phyloP scores from a whole-genome alignment of 2,888 invertebrate species.

The Sinodicranocentrus sp. region DNA sequence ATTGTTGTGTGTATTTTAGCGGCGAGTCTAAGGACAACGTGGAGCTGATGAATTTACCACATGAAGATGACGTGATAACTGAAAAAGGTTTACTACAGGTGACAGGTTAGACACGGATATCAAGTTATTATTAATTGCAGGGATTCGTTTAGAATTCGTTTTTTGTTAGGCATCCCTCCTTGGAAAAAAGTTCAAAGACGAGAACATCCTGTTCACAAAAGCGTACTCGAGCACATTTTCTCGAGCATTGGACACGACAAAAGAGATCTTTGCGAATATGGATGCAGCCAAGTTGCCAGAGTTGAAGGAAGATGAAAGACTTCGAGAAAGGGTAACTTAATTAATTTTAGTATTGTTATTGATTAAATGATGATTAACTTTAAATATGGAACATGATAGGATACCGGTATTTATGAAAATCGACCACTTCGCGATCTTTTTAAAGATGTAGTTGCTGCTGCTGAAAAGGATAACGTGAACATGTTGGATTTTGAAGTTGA shows the following conservation, averaged over 20 bases:
- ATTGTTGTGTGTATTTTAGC: background rate
- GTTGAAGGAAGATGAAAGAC: constrained; percentile 23
- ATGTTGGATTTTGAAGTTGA: constrained; percentile 27
- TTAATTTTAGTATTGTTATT: background rate
- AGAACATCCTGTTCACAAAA: constrained; percentile 16
- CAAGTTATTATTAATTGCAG: no score
- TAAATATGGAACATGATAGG: constrained; percentile 9
- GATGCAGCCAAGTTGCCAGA: background rate
- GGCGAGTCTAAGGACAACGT: constrained; percentile 52
- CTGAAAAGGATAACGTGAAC: background rate
- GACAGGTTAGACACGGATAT: constrained; percentile 15
- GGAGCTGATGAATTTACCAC: constrained; percentile 36
- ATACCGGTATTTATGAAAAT: constrained; percentile 42
- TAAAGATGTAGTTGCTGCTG: constrained; percentile 4
- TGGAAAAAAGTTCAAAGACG: constrained; percentile 32
- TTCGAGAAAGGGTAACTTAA: constrained; percentile 43
- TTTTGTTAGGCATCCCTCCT: constrained; percentile 17
- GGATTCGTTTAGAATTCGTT: background rate
- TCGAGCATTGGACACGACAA: constrained; percentile 48
- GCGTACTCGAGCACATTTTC: constrained; percentile 34
- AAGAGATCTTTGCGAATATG: constrained; percentile 15
- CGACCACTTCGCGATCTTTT: constrained; percentile 13
- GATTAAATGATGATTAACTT: background rate
- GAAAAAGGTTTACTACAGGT: constrained; percentile 39
- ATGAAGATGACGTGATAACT: constrained; percentile 49